Evolutionary conservation across 2,797 vertebrate species (phyloP), one percentile per base, ranked within the genome.

Genomic region (Acipenser transmontanus): DNA sequence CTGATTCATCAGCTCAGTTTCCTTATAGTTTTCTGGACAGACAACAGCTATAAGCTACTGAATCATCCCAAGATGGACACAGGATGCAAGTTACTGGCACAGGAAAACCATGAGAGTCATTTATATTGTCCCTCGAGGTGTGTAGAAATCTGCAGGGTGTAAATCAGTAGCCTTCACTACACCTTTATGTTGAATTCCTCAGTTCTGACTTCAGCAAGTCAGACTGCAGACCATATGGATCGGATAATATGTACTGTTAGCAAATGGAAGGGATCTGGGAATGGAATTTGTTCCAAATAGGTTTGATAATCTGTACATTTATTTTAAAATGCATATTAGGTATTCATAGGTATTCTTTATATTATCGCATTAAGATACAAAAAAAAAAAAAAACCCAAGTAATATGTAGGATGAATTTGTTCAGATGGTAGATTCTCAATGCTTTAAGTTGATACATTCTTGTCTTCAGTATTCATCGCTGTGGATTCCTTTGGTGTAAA

Each of bases 181-280:
- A 17, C 60, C 60, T 34, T 20, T 34, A 17, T 9, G 17, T 8
- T 7, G 47, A 61, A 61, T 61, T 61, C 60, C 11, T 61, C 8
- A 47, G 34, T 17, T 61, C 60, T 47, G 34, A 61, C 60, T 20
- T 61, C 60, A 57, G 54, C 14, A 61, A 7, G 8, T 17, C 34
- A 61, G 60, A 61, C 20, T 72, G 74, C 59, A 64, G 63, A 65
- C 72, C 70, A 77, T 51, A 70, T 76, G 77, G 68, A 63, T 57
- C 62, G 67, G 54, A 66, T 62, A 65, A 13, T 13, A 63, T 63
- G 56, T 47, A 1, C 34, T 34, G 34, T 34, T 13, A n/a, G 56
- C n/a, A 17, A n/a, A 51, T n/a, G 7, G 17, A 47, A 17, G 49
- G 50, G 20, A 8, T 8, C 7, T 11, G 7, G 10, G 1, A 8